Evolutionary conservation across 37 sponge, comb jelly and placozoan genomes (phyloP), one percentile per base, ranked within the genome.

Genomic region (Tethya wilhelma): DNA sequence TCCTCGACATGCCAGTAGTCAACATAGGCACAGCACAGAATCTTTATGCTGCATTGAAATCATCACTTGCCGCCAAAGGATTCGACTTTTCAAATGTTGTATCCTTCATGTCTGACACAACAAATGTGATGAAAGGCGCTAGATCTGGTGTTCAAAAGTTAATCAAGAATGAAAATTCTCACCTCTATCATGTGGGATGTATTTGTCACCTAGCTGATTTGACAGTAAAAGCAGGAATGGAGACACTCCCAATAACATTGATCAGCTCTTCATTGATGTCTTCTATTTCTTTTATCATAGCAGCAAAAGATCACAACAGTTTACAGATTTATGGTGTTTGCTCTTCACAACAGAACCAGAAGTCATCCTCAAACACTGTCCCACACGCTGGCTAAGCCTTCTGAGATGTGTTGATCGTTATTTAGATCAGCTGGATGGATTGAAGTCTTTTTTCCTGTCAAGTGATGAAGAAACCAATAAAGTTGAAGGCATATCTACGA

Each of bases 351-450:
- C 75, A 5, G 84, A 84, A 26, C 71, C 85, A 36, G 64, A 37
- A 46, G 36, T 34, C 14, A 78, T 86, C 20, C 67, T 86, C 40
- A 87, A 87, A 46, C 87, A 87, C 44, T 79, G 80, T n/a, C 73
- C 87, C n/a, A 87, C 80, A 25, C 32, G 87, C 25, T 87, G 87
- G 87, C 68, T 87, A 6, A 87, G 87, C 42, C 59, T 87, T 8
- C 75, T 87, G 0, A 43, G 75, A 28, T 74, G 80, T 63, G 86
- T 86, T 23, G 72, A 34, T 34, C 38, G 86, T 0, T 86, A 79
- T 72, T 31, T 78, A 1, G 6, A 56, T 12, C 84, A 83, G 53
- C 30, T 67, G 33, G 75, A 83, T 65, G 77, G 77, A 4, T 36
- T 36, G 9, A 36, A 37, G 7, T 67, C 77, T 25, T 84, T 69